phyloP scores from a whole-genome alignment of 2,888 invertebrate species.

The Arrhopalites spinosus region DNA sequence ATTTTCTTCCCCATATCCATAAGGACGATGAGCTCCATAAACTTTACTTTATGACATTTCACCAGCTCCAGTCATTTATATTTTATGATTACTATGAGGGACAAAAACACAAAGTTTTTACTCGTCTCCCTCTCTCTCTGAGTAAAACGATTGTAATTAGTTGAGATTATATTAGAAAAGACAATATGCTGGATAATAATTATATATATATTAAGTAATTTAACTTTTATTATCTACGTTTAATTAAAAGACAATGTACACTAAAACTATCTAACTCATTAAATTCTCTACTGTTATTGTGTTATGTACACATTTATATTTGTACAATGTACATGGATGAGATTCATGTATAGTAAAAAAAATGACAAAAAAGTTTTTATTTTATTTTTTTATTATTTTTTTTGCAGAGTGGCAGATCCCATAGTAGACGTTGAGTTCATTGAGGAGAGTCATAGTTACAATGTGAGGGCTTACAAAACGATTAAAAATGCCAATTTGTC shows the following conservation, averaged over 20 bases:
- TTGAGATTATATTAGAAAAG: too few species aligned
- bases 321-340: too few species aligned
- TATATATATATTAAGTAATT: too few species aligned
- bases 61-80: neutral
- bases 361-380: too few species aligned
- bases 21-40: neutral
- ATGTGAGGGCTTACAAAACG: constrained; percentile 49
- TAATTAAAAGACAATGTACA: constrained; percentile 1
- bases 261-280: neutral
- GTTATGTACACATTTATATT: too few species aligned
- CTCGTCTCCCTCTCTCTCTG: neutral
- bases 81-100: neutral
- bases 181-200: too few species aligned
- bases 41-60: constrained; percentile 12
- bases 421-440: constrained; percentile 40
- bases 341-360: too few species aligned
- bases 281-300: too few species aligned
- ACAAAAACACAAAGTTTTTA: constrained; percentile 2
- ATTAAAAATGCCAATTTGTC: constrained; percentile 53
- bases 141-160: too few species aligned
- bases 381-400: constrained; percentile 4
- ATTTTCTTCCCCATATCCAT: neutral
- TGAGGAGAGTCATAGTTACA: constrained; percentile 45
- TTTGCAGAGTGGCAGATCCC: constrained; percentile 40
- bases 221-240: neutral